phyloP scores from a whole-genome alignment of 1,140 invertebrate genomes.

The Xylocopa sonorina region DNA sequence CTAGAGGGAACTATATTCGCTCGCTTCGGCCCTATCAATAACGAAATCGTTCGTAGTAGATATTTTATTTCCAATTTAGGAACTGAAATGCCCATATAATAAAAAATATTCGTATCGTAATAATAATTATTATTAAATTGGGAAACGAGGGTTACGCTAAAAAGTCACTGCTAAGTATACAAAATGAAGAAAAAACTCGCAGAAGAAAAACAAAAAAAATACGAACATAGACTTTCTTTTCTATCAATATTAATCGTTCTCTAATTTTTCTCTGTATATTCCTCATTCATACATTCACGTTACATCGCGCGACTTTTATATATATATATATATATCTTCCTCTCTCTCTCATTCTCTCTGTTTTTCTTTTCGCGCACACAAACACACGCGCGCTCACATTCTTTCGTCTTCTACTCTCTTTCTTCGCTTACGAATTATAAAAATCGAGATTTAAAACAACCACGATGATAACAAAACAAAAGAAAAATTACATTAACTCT shows the following conservation, averaged over 20 bases:
- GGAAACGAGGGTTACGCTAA: constrained; percentile 68
- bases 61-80: constrained; percentile 77
- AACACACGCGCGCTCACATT: constrained; percentile 15
- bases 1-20: not conserved
- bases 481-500: constrained; percentile 63
- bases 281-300: constrained; percentile 14
- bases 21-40: constrained; percentile 23
- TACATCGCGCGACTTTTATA: not conserved
- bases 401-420: constrained; percentile 24
- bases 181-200: constrained; percentile 67
- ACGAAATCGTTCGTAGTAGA: constrained; percentile 63
- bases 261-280: constrained; percentile 35
- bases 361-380: constrained; percentile 2
- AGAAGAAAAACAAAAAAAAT: constrained; percentile 55
- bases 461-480: constrained; percentile 64
- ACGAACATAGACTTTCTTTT: constrained; percentile 58
- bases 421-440: constrained; percentile 24
- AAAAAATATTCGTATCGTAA: constrained; percentile 73
- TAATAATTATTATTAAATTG: constrained; percentile 70
- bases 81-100: constrained; percentile 77
- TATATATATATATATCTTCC: no score
- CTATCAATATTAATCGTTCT: constrained; percentile 48
- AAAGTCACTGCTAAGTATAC: constrained; percentile 64
- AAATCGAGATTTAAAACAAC: constrained; percentile 63
- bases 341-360: constrained; percentile 20